Conservation (phyloP, 2,888 invertebrate species). For the Thymelicus lineola region DNA sequence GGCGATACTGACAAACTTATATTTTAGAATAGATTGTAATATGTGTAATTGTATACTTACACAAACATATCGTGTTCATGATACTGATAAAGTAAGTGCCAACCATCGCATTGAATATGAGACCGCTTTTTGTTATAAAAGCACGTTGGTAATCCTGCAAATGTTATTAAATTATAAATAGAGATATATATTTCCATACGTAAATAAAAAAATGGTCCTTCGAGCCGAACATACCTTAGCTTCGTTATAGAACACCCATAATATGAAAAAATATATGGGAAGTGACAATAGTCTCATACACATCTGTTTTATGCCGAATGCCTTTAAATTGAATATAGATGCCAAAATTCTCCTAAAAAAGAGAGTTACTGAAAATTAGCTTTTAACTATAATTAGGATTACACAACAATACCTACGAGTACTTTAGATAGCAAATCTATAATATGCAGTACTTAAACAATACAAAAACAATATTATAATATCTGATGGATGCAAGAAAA, state of each 20-base stretch:
- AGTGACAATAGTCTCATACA: constrained; percentile 90
- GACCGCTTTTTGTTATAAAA: constrained; percentile 88
- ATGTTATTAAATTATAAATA: constrained; percentile 16
- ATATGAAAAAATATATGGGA: constrained; percentile 90
- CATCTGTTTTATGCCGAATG: constrained; percentile 90
- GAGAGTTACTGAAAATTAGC: constrained; percentile 17
- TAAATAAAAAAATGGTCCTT: constrained; percentile 16
- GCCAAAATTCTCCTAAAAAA: constrained; percentile 89
- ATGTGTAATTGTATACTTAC: constrained; percentile 79
- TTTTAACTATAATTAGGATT: too few relatives aligned
- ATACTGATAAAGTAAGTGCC: constrained; percentile 89
- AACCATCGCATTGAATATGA: constrained; percentile 88
- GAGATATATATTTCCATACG: too few relatives aligned
- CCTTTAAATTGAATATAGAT: constrained; percentile 91
- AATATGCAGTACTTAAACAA: too few relatives aligned
- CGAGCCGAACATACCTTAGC: constrained; percentile 74
- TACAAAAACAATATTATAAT: too few relatives aligned
- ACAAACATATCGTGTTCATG: constrained; percentile 88
- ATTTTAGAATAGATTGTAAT: too few relatives aligned
- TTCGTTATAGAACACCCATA: constrained; percentile 92
- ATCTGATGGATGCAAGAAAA: too few relatives aligned
- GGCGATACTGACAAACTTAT: too few relatives aligned
- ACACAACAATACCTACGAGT: too few relatives aligned
- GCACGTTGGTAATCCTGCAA: constrained; percentile 87
- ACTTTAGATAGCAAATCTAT: too few relatives aligned